Evolutionary conservation across 2,888 invertebrate species (phyloP).

Genomic region (Ophion ellenae): DNA sequence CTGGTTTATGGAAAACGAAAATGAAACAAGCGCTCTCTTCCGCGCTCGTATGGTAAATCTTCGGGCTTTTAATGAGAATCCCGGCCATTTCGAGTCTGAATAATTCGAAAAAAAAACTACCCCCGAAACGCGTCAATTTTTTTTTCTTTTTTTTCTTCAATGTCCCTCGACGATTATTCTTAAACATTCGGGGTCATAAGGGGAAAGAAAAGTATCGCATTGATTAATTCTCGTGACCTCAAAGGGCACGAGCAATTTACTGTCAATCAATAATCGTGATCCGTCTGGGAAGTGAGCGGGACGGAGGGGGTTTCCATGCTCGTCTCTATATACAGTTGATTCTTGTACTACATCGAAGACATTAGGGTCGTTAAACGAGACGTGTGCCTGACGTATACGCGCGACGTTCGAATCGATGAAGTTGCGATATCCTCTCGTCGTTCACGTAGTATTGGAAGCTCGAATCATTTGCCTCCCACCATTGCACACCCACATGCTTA

Average conservation of each 20-base stretch:
- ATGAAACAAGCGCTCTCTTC: no score
- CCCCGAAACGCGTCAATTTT: background rate
- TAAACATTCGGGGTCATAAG: background rate
- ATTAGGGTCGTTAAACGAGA: conserved; percentile 62
- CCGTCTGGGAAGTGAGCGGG: conserved; percentile 2
- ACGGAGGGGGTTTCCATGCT: background rate
- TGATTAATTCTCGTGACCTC: conserved; percentile 51
- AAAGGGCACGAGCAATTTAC: conserved; percentile 47
- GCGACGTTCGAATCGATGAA: conserved; percentile 53
- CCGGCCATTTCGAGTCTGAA: no score
- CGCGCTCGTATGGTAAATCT: no score
- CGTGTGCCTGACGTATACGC: conserved; percentile 40
- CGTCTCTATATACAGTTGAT: conserved; percentile 54
- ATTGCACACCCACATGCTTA: background rate
- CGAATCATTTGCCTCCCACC: conserved; percentile 22
- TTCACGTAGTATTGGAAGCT: conserved; percentile 1
- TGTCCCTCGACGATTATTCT: background rate
- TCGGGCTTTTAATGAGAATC: no score
- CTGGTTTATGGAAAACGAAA: no score
- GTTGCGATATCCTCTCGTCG: conserved; percentile 39
- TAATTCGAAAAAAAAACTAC: no score
- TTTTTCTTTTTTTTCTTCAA: background rate
- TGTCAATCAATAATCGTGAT: conserved; percentile 54
- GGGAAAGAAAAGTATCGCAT: conserved; percentile 14
- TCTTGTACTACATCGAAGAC: conserved; percentile 42